Base-by-base conservation (phyloP, 2,888 invertebrate genomes). In the Scaptomyza polygonia region DNA sequence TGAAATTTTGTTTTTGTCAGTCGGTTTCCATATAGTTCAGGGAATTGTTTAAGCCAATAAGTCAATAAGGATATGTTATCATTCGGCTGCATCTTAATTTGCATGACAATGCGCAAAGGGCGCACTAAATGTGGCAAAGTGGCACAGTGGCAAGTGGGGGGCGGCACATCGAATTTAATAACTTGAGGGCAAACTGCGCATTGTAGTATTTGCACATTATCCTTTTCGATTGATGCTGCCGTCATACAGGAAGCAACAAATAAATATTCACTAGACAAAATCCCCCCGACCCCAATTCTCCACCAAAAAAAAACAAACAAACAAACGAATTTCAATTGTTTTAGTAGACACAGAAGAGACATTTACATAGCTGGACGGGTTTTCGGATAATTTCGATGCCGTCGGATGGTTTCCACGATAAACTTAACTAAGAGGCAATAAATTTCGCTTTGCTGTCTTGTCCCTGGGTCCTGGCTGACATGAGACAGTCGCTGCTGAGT, bases 371-470 rank as follows among this genome's bases (percentile, higher is more conserved):
- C 86, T 83, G 81, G 69, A 71, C 68, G 77, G 59, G 51, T 47
- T 77, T 75, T 86, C n/a, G n/a, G 83, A 83, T 83, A 83, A 83
- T 79, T 67, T 67, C 63, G 52, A 61, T 53, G 72, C 67, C 51
- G 61, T 58, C 68, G 66, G 57, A 59, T 72, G 63, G 62, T 45
- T 36, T 4, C 2, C 66, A 72, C 78, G 88, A 90, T 89, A 89
- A 89, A 88, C 88, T 88, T 88, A 89, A 89, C 86, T 89, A 77
- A 71, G 81, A 82, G 81, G 80, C 89, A 89, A 89, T 89, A 89
- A 89, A 89, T 90, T 89, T 79, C 58, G 72, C 72, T 65, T 67
- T 66, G 69, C 69, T 76, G 67, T 64, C 72, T 49, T 70, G 45
- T 63, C 71, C 43, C 25, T 40, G 69, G 9, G n/a, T n/a, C n/a